Percentiles rank a stretch among this genome's conserved stretches.
Evolutionary conservation across 2,113 vertebrate genomes (phyloP).

Genomic region (Trichomycterus rosablanca): DNA sequence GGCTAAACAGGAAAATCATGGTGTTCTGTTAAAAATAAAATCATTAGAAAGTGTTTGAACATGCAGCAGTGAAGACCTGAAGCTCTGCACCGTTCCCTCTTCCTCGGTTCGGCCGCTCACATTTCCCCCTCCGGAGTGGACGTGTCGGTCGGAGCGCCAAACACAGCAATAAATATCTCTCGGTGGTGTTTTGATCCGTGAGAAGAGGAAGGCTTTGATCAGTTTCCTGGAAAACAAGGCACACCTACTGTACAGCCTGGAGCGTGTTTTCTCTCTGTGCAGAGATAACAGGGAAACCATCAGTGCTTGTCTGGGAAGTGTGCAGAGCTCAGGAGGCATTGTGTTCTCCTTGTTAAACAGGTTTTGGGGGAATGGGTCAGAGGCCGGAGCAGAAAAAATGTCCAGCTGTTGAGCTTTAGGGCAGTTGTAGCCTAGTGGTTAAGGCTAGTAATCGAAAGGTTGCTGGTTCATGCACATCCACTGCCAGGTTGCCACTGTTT

Average conservation of each 20-base stretch:
- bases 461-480: too few species aligned
- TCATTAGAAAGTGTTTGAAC: too few species aligned
- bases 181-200: slow-evolving; percentile 55
- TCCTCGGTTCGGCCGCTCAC: not conserved
- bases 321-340: not conserved
- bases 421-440: not conserved
- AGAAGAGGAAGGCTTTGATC: slow-evolving; percentile 64
- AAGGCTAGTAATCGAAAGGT: not conserved
- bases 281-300: slow-evolving; percentile 8
- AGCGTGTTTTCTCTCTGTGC: slow-evolving; percentile 53
- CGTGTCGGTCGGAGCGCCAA: slow-evolving; percentile 49
- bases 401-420: not conserved
- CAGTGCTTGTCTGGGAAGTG: slow-evolving; percentile 3
- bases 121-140: slow-evolving; percentile 34
- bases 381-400: not conserved
- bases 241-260: slow-evolving; percentile 37
- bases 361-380: not conserved
- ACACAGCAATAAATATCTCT: slow-evolving; percentile 63
- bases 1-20: too few species aligned
- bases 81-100: slow-evolving; percentile 36
- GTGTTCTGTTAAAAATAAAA: too few species aligned
- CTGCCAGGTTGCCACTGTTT: too few species aligned
- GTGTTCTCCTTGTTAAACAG: slow-evolving; percentile 9
- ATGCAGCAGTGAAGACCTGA: not conserved
- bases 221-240: slow-evolving; percentile 54